phyloP scores from a whole-genome alignment of 2,888 invertebrate species.

The Chalcis sispes region DNA sequence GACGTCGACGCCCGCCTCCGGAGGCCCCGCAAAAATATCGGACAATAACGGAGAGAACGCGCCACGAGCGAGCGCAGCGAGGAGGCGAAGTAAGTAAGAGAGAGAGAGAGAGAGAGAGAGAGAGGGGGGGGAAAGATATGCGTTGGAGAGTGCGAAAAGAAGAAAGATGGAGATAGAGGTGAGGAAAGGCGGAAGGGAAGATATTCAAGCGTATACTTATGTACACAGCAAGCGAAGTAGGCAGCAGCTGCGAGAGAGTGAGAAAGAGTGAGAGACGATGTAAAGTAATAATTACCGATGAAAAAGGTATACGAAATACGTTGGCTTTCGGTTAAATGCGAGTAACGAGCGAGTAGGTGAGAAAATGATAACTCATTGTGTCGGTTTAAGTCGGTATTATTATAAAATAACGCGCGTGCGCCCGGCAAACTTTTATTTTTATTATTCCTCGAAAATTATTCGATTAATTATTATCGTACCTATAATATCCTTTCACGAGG shows the following conservation, averaged over 20 bases:
- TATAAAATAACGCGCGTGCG: too few relatives aligned
- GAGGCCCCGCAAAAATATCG: constrained; percentile 27
- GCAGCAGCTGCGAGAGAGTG: constrained; percentile 5
- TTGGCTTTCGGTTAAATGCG: background rate
- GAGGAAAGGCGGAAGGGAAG: constrained; percentile 24
- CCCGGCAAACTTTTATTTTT: too few relatives aligned
- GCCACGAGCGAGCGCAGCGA: too few relatives aligned
- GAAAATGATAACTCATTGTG: too few relatives aligned
- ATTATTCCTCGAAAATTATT: too few relatives aligned
- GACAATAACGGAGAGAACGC: constrained; percentile 46
- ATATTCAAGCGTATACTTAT: constrained; percentile 1
- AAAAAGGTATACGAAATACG: background rate
- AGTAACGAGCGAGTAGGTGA: background rate
- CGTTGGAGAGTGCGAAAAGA: constrained; percentile 54
- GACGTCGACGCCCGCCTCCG: constrained; percentile 25
- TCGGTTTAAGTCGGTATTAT: too few relatives aligned
- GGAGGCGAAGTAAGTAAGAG: background rate
- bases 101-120: constrained; percentile 52
- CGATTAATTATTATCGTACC: too few relatives aligned
- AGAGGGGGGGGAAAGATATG: too few relatives aligned
- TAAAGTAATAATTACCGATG: background rate
- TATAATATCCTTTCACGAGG: too few relatives aligned
- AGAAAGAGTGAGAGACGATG: background rate
- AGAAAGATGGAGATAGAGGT: constrained; percentile 17
- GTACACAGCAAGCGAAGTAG: background rate